These are phyloP conservation scores for Pomacea maculata DNA, from an alignment of 1,140 invertebrate genomes.

Conservation along the genomic window DNA sequence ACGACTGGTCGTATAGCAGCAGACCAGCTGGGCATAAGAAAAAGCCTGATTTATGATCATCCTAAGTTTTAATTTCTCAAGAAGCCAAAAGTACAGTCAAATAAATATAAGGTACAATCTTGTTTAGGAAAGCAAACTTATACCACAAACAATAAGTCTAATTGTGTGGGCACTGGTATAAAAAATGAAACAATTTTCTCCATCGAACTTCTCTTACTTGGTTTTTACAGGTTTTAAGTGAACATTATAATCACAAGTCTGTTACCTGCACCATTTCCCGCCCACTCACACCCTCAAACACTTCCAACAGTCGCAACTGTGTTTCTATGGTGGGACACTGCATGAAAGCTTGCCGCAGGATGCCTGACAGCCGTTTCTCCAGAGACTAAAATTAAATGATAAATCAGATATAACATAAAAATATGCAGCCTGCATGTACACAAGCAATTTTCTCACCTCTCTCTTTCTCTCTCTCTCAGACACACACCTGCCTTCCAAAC, in stretches of 20 bases:
- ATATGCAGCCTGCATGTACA: neutral
- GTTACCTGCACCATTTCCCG: slow-evolving; percentile 63
- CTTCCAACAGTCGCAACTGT: slow-evolving; percentile 62
- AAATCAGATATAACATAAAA: neutral
- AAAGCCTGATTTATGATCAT: too few relatives aligned
- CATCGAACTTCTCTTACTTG: neutral
- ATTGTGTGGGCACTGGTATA: neutral
- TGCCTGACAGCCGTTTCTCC: slow-evolving; percentile 58
- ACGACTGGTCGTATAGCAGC: too few relatives aligned
- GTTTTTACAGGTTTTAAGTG: neutral
- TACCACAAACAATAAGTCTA: neutral
- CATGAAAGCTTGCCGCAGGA: slow-evolving; percentile 56
- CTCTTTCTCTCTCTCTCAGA: too few relatives aligned
- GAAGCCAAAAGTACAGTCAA: too few relatives aligned
- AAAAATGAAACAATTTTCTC: neutral
- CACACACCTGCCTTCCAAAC: too few relatives aligned
- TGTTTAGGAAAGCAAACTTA: too few relatives aligned
- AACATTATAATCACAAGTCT: neutral
- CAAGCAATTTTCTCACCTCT: too few relatives aligned
- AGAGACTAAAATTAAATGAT: slow-evolving; percentile 45
- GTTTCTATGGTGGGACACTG: slow-evolving; percentile 62
- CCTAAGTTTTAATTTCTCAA: too few relatives aligned
- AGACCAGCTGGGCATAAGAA: too few relatives aligned
- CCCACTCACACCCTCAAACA: slow-evolving; percentile 65
- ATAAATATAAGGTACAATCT: too few relatives aligned